Evolutionary conservation across 2,113 vertebrate species (phyloP).

Genomic region (Peucedramus taeniatus): DNA sequence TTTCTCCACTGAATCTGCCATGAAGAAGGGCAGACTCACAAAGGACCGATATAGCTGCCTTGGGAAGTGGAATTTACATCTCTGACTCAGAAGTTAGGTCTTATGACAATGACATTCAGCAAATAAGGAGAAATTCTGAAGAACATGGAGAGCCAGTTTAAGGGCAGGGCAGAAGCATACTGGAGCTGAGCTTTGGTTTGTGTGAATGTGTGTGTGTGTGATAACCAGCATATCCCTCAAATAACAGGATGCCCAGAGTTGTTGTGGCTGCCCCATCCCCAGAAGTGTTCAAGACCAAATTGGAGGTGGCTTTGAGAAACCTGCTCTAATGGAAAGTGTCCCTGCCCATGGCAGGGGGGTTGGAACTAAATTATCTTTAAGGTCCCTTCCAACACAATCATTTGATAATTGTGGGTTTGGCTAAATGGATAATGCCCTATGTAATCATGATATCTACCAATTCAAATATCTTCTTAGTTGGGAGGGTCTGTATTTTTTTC

Average conservation of each 20-base stretch:
- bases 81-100: neutral
- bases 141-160: neutral
- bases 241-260: neutral
- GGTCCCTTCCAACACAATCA: neutral
- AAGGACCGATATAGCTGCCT: neutral
- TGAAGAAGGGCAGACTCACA: neutral
- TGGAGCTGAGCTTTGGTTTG: neutral
- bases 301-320: neutral
- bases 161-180: neutral
- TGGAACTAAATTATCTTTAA: neutral
- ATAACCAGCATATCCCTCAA: neutral
- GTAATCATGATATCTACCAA: neutral
- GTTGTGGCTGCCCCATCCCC: neutral
- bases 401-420: neutral
- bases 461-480: neutral
- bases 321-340: neutral
- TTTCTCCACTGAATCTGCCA: neutral
- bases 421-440: neutral
- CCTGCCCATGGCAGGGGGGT: rapidly evolving
- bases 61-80: neutral
- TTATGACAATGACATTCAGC: neutral
- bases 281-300: neutral
- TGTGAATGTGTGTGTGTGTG: neutral
- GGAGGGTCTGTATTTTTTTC: neutral
- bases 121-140: neutral